Evolutionary conservation across 2,113 vertebrate species (phyloP).

Genomic region (Nannospalax galili): DNA sequence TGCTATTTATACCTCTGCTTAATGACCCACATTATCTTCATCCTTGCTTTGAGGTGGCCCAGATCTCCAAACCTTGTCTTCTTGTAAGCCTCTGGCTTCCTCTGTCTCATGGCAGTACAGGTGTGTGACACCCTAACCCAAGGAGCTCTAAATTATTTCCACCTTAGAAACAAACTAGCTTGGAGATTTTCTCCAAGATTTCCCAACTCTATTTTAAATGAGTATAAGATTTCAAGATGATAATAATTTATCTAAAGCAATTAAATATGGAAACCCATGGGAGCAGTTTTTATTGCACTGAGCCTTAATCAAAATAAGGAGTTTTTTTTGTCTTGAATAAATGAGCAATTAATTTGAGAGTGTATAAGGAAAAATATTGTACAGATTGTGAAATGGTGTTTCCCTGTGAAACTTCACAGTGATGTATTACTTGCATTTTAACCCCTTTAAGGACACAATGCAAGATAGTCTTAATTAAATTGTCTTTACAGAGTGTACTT

Average conservation of each 20-base stretch:
- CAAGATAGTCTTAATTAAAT: neutral
- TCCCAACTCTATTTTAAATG: constrained; percentile 44
- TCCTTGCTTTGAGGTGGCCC: neutral
- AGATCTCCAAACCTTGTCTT: neutral
- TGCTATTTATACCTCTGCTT: neutral
- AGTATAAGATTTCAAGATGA: constrained; percentile 6
- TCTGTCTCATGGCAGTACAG: neutral
- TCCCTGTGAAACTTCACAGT: fast-evolving
- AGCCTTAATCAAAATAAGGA: neutral
- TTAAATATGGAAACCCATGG: neutral
- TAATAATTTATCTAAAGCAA: neutral
- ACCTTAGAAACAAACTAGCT: neutral
- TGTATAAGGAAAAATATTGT: neutral
- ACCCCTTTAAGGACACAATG: neutral
- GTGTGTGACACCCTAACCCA: neutral
- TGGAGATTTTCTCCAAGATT: neutral
- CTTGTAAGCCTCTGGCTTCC: neutral
- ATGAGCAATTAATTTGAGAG: neutral
- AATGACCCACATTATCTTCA: fast-evolving
- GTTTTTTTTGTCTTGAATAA: neutral
- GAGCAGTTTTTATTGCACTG: neutral
- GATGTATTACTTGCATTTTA: neutral
- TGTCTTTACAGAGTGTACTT: neutral
- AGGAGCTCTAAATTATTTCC: neutral
- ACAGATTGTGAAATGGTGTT: neutral